Percentiles rank a stretch among this genome's conserved stretches.
These are phyloP conservation scores for Distichodus sexfasciatus DNA, from an alignment of 2,797 vertebrate species.

Conservation along the genomic window DNA sequence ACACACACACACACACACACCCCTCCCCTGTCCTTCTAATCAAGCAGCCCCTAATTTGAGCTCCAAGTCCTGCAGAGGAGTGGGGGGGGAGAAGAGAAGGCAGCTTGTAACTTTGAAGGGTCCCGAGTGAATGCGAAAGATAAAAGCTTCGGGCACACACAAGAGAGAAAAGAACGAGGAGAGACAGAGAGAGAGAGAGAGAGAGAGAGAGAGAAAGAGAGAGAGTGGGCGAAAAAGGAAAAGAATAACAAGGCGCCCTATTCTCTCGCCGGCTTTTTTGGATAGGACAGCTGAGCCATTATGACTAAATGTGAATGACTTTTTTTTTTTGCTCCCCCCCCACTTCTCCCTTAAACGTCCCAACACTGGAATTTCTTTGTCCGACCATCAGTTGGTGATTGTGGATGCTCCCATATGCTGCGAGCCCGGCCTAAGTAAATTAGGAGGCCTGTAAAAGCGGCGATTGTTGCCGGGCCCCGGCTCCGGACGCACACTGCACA, in stretches of 20 bases:
- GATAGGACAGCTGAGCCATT: slow-evolving; percentile 97
- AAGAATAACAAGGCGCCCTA: slow-evolving; percentile 94
- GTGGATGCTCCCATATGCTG: slow-evolving; percentile 86
- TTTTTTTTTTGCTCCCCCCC: too few relatives aligned
- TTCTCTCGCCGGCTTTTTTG: slow-evolving; percentile 93
- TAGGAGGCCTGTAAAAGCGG: slow-evolving; percentile 85
- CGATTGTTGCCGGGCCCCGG: slow-evolving; percentile 78
- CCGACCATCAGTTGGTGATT: slow-evolving; percentile 86
- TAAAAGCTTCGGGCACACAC: slow-evolving; percentile 15
- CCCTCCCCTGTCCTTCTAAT: slow-evolving; percentile 72
- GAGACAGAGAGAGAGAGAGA: slow-evolving; percentile 1
- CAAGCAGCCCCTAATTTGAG: slow-evolving; percentile 91
- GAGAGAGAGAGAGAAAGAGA: slow-evolving; percentile 3
- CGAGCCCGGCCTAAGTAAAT: slow-evolving; percentile 81
- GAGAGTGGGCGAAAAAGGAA: slow-evolving; percentile 59
- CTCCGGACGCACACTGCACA: slow-evolving; percentile 65
- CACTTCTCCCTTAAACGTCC: slow-evolving; percentile 69
- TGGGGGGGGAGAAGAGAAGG: slow-evolving; percentile 86
- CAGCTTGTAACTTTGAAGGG: slow-evolving; percentile 94
- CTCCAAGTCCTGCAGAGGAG: slow-evolving; percentile 90
- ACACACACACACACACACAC: slow-evolving; percentile 47
- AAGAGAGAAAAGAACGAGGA: neutral
- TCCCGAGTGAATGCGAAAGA: slow-evolving; percentile 65
- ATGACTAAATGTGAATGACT: slow-evolving; percentile 91
- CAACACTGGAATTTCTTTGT: slow-evolving; percentile 94